Percentiles rank a stretch among this genome's conserved stretches.
These are phyloP conservation scores for Cryptocephalus primarius DNA, from an alignment of 2,888 invertebrate genomes.

Conservation along the genomic window DNA sequence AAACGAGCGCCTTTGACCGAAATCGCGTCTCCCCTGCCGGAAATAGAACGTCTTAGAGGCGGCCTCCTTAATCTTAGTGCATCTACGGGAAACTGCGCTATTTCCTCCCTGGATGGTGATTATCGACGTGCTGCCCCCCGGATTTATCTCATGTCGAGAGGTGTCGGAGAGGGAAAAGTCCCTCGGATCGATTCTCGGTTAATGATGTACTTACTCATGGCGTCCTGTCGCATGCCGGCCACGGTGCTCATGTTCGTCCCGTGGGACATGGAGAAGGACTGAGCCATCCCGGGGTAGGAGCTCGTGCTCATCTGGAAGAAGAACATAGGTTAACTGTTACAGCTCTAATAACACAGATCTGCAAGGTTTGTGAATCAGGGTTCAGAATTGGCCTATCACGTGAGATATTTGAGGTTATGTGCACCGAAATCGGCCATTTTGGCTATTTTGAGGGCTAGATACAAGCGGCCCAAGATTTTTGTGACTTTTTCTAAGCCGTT, in stretches of 20 bases:
- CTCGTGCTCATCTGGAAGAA: constrained; percentile 76
- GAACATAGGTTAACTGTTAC: no score
- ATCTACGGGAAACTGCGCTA: constrained; percentile 21
- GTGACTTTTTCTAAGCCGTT: no score
- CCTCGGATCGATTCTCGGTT: background rate
- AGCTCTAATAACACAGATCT: no score
- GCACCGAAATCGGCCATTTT: no score
- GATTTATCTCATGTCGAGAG: no score
- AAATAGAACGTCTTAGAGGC: constrained; percentile 36
- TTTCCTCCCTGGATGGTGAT: constrained; percentile 14
- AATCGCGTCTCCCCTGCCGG: constrained; percentile 15
- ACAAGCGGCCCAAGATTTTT: no score
- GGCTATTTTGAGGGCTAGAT: no score
- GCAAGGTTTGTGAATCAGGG: no score
- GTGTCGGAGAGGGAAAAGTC: no score
- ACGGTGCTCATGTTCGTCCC: constrained; percentile 87
- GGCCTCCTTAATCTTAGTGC: constrained; percentile 22
- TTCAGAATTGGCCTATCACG: no score
- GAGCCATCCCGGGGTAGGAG: constrained; percentile 87
- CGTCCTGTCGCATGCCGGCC: constrained; percentile 74
- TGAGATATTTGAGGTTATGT: no score
- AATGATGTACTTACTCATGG: constrained; percentile 56
- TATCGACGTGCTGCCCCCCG: background rate
- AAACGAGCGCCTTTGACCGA: no score
- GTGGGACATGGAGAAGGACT: constrained; percentile 91